Evolutionary conservation across 2,113 vertebrate genomes (phyloP), one percentile per base, ranked within the genome.

Genomic region (Apistogramma diplotaenia): DNA sequence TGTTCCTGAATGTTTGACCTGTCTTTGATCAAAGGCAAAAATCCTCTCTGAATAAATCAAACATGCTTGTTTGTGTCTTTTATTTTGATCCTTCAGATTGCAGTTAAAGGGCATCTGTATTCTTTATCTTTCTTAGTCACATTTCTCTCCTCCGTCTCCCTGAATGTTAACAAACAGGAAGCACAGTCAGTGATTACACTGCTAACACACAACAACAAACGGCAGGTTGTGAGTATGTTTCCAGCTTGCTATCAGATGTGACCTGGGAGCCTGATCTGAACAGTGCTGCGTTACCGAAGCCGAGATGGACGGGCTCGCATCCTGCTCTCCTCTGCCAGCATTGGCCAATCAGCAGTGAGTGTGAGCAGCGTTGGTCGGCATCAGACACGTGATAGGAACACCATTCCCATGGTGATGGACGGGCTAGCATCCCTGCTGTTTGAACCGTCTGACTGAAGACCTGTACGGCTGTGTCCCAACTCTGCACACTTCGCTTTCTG

Each of bases 371-470:
- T 89, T 88, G 81, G 84, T 86, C 86, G 87, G 83, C 87, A 86
- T 89, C 7, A 59, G 83, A 86, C 81, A 76, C 83, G 65, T 27
- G 49, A 76, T 77, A 27, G 83, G 86, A 88, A 89, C 89, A 60
- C 88, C 81, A 82, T 89, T 84, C 76, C 57, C 72, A 37, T 29
- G 43, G 73, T 91, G 85, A 91, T 88, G 81, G 85, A 89, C 86
- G 79, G 67, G 81, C 59, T 58, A n/a, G n/a, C 40, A 37, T 75
- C 35, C 33, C 37, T 67, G 65, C 76, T 62, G 65, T 86, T 86
- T 84, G 74, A 86, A 85, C 71, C 81, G 59, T 75, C 40, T 53
- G 43, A 37, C 31, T 78, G 43, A n/a, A 78, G 78, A 58, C 33
- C 40, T 0, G 11, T 25, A 65, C 2, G 21, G 65, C 19, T 3